Evolutionary conservation across 2,888 invertebrate genomes (phyloP), one percentile per base, ranked within the genome.

Genomic region (Acholoe squamosa): DNA sequence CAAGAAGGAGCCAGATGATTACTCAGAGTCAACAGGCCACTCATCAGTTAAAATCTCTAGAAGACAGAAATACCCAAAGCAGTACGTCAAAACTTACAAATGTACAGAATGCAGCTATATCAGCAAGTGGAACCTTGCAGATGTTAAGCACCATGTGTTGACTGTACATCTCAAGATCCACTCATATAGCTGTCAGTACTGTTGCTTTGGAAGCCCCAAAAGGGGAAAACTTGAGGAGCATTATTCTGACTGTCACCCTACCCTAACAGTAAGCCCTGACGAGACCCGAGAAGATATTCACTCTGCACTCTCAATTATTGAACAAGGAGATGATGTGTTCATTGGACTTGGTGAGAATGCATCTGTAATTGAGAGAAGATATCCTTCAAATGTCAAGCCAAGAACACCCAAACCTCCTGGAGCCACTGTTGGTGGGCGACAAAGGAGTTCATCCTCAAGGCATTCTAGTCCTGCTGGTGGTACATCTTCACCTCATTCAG

Each of bases 141-240:
- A 90, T 71, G 90, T 90, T 1, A 84, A 71, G 71, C 71, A 25
- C 28, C 90, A 90, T 28, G 71, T 90, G 28, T 28, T 90, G 3
- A 52, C 25, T 52, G 76, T 76, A 14, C 90, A 90, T 31, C 43
- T 90, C 0, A 61, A 52, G 34, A 84, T 54, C 12, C 52, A 61
- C n/a, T 86, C 90, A 10, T 90, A 90, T 67, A 84, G 86, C 28
- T 90, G 90, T 84, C 31, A 43, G 34, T 90, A 56, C 51, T 90
- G 90, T 71, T 52, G 71, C 67, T 86, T 86, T 67, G 76, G 84
- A 0, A 54, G 90, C 31, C 86, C 86, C 3, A 52, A 28, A 22
- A 25, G 86, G 25, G 86, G 54, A 12, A 86, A 54, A 25, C 86
- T 86, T 22, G 28, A 52, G 52, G 86, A 86, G 56, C 86, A 86